Evolutionary conservation across 53 echinoderm and acorn worm genomes (phyloP), one percentile per base, ranked within the genome.

Genomic region (Paracentrotus lividus): DNA sequence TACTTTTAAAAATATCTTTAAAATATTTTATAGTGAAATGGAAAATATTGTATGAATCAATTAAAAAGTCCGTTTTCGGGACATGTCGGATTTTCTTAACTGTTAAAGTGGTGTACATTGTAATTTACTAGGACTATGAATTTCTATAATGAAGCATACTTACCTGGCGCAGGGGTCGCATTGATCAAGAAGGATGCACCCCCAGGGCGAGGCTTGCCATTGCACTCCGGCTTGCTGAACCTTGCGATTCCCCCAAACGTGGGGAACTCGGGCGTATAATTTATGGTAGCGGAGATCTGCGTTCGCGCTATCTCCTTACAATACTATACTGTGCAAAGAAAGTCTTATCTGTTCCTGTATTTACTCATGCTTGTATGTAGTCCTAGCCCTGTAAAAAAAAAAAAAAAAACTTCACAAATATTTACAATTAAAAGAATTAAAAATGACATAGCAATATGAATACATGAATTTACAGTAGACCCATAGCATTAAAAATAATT

Each of bases 261-360:
- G 58, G 85, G 94, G 97, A 95, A 96, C 97, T 96, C 97, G 95
- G 94, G 97, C 93, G 97, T 95, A 95, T 93, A 96, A 96, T 96
- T 97, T 97, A 89, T 97, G 95, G 94, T 94, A 95, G 97, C 93
- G 97, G 95, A 77, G 97, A 95, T 95, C 97, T 97, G 97, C 97
- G 97, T 97, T 97, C 97, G 97, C 97, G 97, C 97, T 97, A 85
- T 95, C 97, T 95, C 95, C 93, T n/a, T 60, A 86, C 69, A 29
- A 89, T 84, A 36, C n/a, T n/a, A n/a, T n/a, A 20, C 0, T 92
- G 59, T 54, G 26, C 49, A 92, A 94, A 88, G 24, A n/a, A 94
- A 85, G 85, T 0, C 1, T 51, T 51, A 51, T 12, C 51, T 51
- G n/a, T n/a, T n/a, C n/a, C n/a, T n/a, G n/a, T n/a, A n/a, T n/a